Evolutionary conservation across 2,797 vertebrate species (phyloP), one percentile per base, ranked within the genome.

Genomic region (Aulostomus chinensis): DNA sequence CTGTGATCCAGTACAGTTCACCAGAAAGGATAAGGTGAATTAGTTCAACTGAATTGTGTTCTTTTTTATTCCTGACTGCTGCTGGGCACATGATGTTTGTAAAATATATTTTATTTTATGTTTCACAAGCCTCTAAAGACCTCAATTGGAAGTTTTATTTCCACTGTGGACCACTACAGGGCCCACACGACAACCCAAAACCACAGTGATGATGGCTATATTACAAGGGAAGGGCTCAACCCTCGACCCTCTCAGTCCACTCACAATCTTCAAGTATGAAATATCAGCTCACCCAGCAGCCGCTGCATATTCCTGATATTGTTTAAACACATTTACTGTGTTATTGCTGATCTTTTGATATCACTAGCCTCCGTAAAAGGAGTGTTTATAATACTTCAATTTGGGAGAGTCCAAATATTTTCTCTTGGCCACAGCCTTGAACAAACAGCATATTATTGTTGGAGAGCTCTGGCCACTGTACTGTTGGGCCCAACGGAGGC

Each of bases 331-430:
- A 68, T 75, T 63, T 35, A 30, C 41, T 2, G 7, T 88, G 78
- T 85, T 90, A 82, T 85, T 87, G 46, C 81, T 76, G 75, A 83
- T 86, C 72, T 77, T 76, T 81, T 58, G 65, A 79, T 87, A 86
- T 87, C 77, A 62, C 68, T 58, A 55, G 64, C 69, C 79, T 51
- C 76, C 22, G 67, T 81, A 84, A 88, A 81, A 83, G 83, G 67
- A 84, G 77, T 91, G 85, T 91, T 89, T 88, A 74, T 73, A 89
- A 86, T 89, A 83, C 76, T 85, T 89, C 66, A 85, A 83, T 88
- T 90, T 86, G 66, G 83, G 73, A 84, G 77, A 90, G 78, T 89
- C 85, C 75, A 89, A 91, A 92, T 90, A 91, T 91, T 89, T 88
- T 83, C 66, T 63, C 65, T 81, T 76, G 82, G 85, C 81, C 73